These are phyloP conservation scores for Trisateles emortualis DNA, from an alignment of 2,888 invertebrate species.

Conservation along the genomic window DNA sequence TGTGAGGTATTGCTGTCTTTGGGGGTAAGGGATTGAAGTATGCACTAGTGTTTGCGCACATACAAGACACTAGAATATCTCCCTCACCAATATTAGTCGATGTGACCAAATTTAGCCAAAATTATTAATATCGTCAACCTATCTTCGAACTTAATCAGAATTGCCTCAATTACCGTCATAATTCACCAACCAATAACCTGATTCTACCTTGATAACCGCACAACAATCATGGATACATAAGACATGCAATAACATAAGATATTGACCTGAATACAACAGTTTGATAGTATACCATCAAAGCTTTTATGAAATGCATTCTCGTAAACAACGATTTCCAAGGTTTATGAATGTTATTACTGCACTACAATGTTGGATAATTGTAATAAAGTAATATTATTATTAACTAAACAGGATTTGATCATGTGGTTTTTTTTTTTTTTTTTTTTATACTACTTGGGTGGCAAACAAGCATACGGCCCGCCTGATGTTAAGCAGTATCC, in stretches of 20 bases:
- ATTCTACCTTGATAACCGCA: slow-evolving; percentile 16
- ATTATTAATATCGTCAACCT: neutral
- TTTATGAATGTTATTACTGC: slow-evolving; percentile 25
- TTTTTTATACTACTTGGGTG: too few species aligned
- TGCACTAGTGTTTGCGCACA: too few species aligned
- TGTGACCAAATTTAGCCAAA: too few species aligned
- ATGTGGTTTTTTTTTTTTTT: too few species aligned
- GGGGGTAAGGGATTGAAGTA: too few species aligned
- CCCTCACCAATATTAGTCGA: too few species aligned
- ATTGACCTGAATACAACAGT: slow-evolving; percentile 33
- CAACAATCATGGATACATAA: slow-evolving; percentile 12
- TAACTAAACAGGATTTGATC: neutral
- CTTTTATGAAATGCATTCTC: slow-evolving; percentile 21
- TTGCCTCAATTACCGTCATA: slow-evolving; percentile 27
- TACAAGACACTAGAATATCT: too few species aligned
- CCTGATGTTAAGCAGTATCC: too few species aligned
- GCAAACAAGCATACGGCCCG: too few species aligned
- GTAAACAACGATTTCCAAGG: slow-evolving; percentile 31
- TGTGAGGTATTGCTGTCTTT: too few species aligned
- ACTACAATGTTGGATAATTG: slow-evolving; percentile 31
- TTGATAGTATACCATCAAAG: slow-evolving; percentile 25
- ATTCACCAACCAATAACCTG: slow-evolving; percentile 21
- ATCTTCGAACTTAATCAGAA: slow-evolving; percentile 11
- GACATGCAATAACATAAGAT: slow-evolving; percentile 18
- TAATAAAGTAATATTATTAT: neutral